Percentiles rank a stretch among this genome's conserved stretches.
phyloP scores from a whole-genome alignment of 2,888 invertebrate species.

The Adela reaumurella region DNA sequence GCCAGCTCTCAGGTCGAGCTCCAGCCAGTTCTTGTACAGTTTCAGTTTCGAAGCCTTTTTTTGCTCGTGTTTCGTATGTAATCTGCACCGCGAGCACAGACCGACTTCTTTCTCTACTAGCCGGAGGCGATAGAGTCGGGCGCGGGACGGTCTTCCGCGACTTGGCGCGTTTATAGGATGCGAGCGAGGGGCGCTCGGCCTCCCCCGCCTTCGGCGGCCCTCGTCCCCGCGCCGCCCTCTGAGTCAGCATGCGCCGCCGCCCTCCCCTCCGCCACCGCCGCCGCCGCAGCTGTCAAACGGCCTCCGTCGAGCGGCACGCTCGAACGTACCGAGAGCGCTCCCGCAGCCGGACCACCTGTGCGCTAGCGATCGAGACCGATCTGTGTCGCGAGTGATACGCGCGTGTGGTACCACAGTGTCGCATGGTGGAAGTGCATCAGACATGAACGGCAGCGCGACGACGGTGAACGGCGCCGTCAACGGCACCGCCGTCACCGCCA shows the following conservation, averaged over 20 bases:
- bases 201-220: slow-evolving; percentile 23
- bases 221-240: slow-evolving; percentile 13
- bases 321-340: slow-evolving; percentile 30
- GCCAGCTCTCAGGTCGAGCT: no score
- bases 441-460: slow-evolving; percentile 56
- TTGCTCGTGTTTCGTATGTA: neutral
- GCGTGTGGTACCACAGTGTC: slow-evolving; percentile 46
- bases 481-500: slow-evolving; percentile 40
- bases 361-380: slow-evolving; percentile 27
- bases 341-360: slow-evolving; percentile 25
- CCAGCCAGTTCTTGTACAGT: neutral
- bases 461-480: slow-evolving; percentile 52
- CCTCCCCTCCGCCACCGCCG: slow-evolving; percentile 31
- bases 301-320: slow-evolving; percentile 50
- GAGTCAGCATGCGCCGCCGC: slow-evolving; percentile 42
- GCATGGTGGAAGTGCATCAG: slow-evolving; percentile 40
- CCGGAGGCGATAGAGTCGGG: slow-evolving; percentile 24
- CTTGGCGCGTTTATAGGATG: neutral
- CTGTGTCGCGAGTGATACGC: slow-evolving; percentile 20
- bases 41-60: neutral
- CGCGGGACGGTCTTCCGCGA: slow-evolving; percentile 15
- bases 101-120: no score
- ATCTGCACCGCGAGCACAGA: neutral
- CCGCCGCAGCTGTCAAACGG: slow-evolving; percentile 44
- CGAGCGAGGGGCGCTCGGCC: slow-evolving; percentile 18